A percentile compares a stretch with the other conserved stretches of the same genome.
These are phyloP conservation scores for Dryobota labecula DNA, from an alignment of 2,888 invertebrate genomes.

Conservation along the genomic window DNA sequence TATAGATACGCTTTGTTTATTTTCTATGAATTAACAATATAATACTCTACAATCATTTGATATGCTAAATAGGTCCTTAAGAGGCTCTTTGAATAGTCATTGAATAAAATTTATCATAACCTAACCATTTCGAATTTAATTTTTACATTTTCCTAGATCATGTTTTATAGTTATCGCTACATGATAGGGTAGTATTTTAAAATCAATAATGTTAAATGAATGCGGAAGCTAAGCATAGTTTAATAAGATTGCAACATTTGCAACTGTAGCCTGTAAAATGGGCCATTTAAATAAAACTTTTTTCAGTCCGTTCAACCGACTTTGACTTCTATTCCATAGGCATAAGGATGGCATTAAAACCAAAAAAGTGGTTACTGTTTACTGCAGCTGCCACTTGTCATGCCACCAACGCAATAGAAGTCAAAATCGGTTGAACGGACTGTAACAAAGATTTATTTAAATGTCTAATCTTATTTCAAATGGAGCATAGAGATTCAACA, in stretches of 20 bases:
- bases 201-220: background rate
- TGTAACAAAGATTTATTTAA: too few relatives aligned
- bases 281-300: too few relatives aligned
- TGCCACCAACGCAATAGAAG: too few relatives aligned
- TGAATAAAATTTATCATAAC: background rate
- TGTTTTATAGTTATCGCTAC: background rate
- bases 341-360: too few relatives aligned
- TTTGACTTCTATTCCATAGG: too few relatives aligned
- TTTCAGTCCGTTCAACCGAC: too few relatives aligned
- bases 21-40: constrained; percentile 22
- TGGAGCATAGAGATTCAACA: constrained; percentile 14
- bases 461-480: too few relatives aligned
- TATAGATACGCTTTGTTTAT: constrained; percentile 30
- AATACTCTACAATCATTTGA: background rate
- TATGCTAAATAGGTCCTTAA: background rate
- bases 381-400: too few relatives aligned
- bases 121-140: background rate
- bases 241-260: background rate
- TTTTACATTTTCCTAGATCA: background rate
- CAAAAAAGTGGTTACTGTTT: too few relatives aligned
- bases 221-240: background rate
- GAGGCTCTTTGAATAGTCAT: constrained; percentile 7
- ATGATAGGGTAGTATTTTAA: background rate
- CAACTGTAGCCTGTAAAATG: background rate
- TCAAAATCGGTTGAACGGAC: too few relatives aligned